Conservation (phyloP, 2,797 vertebrate species). For the Manis javanica region DNA sequence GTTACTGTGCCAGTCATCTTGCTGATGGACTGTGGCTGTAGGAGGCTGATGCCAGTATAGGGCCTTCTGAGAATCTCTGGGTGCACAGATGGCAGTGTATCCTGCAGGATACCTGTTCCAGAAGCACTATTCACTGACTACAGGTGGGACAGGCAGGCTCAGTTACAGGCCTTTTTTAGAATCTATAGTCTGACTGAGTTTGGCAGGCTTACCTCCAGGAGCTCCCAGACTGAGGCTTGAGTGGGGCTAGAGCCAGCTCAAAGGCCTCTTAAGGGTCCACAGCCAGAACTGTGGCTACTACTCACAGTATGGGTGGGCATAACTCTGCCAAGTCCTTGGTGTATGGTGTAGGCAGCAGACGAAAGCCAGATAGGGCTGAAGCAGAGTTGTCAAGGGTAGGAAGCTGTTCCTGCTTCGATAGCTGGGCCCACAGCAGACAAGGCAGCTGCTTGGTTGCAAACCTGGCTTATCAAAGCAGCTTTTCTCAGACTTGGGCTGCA, state of each 20-base stretch:
- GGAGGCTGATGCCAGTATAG: not conserved
- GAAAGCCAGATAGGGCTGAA: not conserved
- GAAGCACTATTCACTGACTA: not conserved
- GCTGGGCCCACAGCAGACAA: not conserved
- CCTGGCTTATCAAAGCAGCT: not conserved
- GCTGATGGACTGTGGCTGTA: not conserved
- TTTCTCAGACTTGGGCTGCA: not conserved
- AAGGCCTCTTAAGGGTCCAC: not conserved
- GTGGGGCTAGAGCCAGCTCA: not conserved
- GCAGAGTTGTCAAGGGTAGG: not conserved
- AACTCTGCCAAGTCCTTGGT: not conserved
- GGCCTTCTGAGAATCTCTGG: not conserved
- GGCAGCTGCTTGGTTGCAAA: not conserved
- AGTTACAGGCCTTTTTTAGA: not conserved
- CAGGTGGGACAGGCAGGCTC: not conserved
- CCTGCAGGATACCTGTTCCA: not conserved
- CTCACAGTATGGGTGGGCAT: accelerated
- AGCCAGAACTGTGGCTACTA: not conserved
- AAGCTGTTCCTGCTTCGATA: not conserved
- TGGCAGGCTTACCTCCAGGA: not conserved
- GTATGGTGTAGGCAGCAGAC: not conserved
- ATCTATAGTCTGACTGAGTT: not conserved
- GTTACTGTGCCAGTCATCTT: not conserved
- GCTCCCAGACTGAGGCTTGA: not conserved
- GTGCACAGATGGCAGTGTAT: not conserved